A percentile compares a stretch with the other conserved stretches of the same genome.
These are phyloP conservation scores for Caenorhabditis wallacei DNA, from an alignment of 2,888 invertebrate genomes.

Conservation along the genomic window DNA sequence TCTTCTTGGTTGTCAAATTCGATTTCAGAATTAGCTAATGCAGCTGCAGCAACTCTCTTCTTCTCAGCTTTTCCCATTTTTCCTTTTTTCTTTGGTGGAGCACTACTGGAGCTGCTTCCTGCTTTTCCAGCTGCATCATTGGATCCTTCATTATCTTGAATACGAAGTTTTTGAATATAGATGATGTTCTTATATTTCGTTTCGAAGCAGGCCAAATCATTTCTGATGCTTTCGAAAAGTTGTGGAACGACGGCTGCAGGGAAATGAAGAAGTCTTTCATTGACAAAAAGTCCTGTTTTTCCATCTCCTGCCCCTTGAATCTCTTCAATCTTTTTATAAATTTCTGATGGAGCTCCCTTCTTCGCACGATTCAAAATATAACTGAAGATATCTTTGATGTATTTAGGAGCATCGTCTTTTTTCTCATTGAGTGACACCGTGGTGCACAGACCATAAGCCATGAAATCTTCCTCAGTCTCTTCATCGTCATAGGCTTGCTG, in stretches of 20 bases:
- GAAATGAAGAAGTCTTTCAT: constrained; percentile 81
- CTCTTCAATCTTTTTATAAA: constrained; percentile 67
- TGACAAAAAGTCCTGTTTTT: constrained; percentile 71
- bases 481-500: constrained; percentile 68
- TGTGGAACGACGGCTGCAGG: constrained; percentile 75
- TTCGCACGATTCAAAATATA: constrained; percentile 73
- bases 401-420: constrained; percentile 68
- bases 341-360: constrained; percentile 70
- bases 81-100: constrained; percentile 64
- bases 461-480: constrained; percentile 70
- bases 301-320: constrained; percentile 52
- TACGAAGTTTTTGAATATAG: constrained; percentile 74
- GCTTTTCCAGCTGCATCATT: constrained; percentile 21
- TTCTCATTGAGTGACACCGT: constrained; percentile 36
- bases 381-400: constrained; percentile 65
- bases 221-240: constrained; percentile 69
- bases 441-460: constrained; percentile 72
- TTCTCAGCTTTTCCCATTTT: constrained; percentile 78
- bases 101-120: constrained; percentile 34
- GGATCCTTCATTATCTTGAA: constrained; percentile 49
- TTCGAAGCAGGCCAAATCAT: constrained; percentile 58
- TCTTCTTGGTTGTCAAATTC: constrained; percentile 80
- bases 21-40: constrained; percentile 69
- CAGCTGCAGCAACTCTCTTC: constrained; percentile 74
- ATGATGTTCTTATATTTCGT: constrained; percentile 62